Evolutionary conservation across 1,140 invertebrate genomes (phyloP), one percentile per base, ranked within the genome.

Genomic region (Megathymus violae): DNA sequence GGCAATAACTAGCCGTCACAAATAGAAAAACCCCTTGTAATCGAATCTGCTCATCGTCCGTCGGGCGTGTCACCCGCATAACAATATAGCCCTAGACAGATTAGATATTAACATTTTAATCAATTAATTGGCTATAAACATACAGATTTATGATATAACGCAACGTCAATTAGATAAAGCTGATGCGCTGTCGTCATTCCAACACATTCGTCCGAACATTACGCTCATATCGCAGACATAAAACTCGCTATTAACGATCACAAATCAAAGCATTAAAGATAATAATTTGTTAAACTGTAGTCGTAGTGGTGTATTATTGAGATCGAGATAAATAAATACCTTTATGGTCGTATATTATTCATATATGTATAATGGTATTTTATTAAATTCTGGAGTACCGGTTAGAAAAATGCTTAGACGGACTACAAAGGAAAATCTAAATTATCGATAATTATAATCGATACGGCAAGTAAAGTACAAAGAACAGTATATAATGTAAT

Each of bases 121-220:
- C 68, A 56, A 64, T 59, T 71, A 74, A 77, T 71, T 66, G 64
- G 31, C 54, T 68, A 76, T 73, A 67, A 76, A 50, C 60, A 41
- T 70, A 66, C 64, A 67, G 69, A 70, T 66, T 65, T 61, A 62
- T 76, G 73, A 67, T 64, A 71, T 62, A n/a, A 62, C 40, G 63
- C 62, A 36, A 67, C 74, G 74, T 76, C 74, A 69, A 74, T 63
- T 27, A 69, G 74, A 76, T 76, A 76, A 76, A 54, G 46, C 27
- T 19, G 11, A 41, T 38, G 38, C 19, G 14, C 3, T 56, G 38
- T 44, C 52, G 52, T 56, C 52, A 56, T 44, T 31, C 22, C 40
- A 7, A 31, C 27, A 43, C 52, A 44, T 44, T 34, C 13, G 17
- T 7, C 4, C 52, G 13, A 38, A 19, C 13, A 43, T 15, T 43